Base-by-base conservation (phyloP, 2,797 vertebrate genomes). In the Erithacus rubecula region DNA sequence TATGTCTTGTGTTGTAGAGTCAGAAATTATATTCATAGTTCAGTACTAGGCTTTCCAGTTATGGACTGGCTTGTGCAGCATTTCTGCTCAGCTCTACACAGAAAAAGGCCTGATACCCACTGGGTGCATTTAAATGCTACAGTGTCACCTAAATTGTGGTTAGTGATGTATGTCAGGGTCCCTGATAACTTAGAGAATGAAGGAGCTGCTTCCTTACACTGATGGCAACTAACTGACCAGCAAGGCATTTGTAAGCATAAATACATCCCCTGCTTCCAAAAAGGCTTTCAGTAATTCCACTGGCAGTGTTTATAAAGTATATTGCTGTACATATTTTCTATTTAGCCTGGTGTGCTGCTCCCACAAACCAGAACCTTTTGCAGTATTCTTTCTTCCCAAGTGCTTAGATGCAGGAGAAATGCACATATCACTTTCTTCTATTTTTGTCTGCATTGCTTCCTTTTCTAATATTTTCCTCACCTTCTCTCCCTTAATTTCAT, bases 311-410 rank as follows among this genome's bases (percentile, higher is more conserved):
- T 58, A 46, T 20, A n/a, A 60, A 53, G 6, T 26, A 5, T 6
- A 53, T 27, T 68, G 64, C 43, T 59, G 26, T 8, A 32, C 9
- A 43, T 16, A 19, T 55, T n/a, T 64, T 52, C 89, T 24, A 9
- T 14, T 34, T 63, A 69, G 16, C 16, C n/a, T 69, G 0, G 0
- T 1, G 3, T 27, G 16, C 34, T 62, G 20, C 44, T 80, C 39
- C 46, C 30, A 30, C 2, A 7, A 55, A 41, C n/a, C 52, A 67
- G 69, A 65, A 55, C 9, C 4, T 51, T 76, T 63, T 55, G 9
- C 44, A 69, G 22, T 14, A 11, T 41, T 14, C 6, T 70, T 92
- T 59, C 39, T 63, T 75, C 41, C n/a, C 0, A 1, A 52, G 13
- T 9, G 6, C 34, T n/a, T 11, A n/a, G 13, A 43, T 37, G 65